phyloP scores from a whole-genome alignment of 2,113 vertebrate species.

The Dendrocopos noguchii region DNA sequence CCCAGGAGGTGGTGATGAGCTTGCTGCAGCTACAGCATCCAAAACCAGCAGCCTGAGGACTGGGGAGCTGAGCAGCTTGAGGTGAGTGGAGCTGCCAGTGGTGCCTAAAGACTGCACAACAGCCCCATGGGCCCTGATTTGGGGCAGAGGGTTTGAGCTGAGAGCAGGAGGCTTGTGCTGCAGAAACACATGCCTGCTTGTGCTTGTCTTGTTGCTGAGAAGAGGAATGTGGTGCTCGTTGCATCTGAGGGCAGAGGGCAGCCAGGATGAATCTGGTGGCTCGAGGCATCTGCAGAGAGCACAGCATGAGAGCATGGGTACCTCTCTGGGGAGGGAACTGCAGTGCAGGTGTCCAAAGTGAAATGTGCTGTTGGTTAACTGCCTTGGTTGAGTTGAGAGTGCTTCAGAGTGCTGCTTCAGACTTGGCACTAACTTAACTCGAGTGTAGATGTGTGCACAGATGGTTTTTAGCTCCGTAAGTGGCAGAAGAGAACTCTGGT shows the following conservation, averaged over 20 bases:
- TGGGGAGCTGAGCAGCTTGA: neutral
- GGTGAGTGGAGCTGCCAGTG: neutral
- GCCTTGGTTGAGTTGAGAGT: neutral
- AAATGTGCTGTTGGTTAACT: neutral
- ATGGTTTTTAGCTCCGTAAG: neutral
- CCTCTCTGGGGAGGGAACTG: fast-evolving
- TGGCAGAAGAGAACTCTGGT: neutral
- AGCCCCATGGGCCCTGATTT: fast-evolving
- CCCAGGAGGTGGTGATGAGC: neutral
- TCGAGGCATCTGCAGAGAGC: neutral
- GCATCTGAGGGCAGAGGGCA: neutral
- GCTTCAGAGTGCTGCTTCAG: neutral
- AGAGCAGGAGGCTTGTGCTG: neutral
- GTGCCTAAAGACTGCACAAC: fast-evolving
- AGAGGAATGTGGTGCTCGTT: neutral
- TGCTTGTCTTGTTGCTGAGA: neutral
- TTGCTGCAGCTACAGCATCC: neutral
- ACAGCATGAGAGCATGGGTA: fast-evolving
- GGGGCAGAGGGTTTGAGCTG: neutral
- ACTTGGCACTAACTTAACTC: neutral
- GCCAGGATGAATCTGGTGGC: neutral
- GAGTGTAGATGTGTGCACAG: neutral
- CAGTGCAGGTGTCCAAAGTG: neutral
- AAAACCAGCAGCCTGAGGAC: neutral
- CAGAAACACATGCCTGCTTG: neutral